A percentile compares a stretch with the other conserved stretches of the same genome.
Evolutionary conservation across 1,140 invertebrate species (phyloP).

Genomic region (Cyclina sinensis): DNA sequence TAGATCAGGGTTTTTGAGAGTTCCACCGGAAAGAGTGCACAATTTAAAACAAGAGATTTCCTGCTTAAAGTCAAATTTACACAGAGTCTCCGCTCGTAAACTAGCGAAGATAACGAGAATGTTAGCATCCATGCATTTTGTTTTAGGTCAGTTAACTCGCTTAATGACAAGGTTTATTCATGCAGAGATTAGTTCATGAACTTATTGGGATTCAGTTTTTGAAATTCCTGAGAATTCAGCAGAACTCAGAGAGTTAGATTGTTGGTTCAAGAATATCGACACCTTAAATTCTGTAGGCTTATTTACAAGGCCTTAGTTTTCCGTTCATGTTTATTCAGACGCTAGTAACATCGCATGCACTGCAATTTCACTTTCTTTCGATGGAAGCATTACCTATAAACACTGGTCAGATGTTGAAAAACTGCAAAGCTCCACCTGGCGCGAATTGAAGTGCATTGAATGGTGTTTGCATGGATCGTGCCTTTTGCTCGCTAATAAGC

Average conservation of each 20-base stretch:
- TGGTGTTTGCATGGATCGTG: background rate
- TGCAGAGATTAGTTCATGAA: background rate
- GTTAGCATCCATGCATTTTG: background rate
- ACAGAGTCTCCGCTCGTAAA: background rate
- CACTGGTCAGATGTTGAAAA: no score
- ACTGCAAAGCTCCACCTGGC: background rate
- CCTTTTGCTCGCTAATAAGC: background rate
- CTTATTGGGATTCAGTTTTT: background rate
- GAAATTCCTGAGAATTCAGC: background rate
- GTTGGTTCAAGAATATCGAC: background rate
- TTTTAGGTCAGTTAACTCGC: background rate
- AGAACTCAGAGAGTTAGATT: background rate
- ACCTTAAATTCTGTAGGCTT: background rate
- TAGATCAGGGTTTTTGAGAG: background rate
- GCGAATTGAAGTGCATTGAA: conserved; percentile 20
- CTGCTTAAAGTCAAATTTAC: background rate
- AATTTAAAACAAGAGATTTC: background rate
- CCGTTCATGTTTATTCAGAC: conserved; percentile 3
- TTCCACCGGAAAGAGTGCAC: background rate
- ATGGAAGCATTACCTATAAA: background rate
- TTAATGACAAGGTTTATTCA: conserved; percentile 21
- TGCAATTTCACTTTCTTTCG: background rate
- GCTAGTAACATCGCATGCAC: conserved; percentile 17
- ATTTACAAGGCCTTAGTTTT: background rate
- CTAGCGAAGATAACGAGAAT: background rate